Base-by-base conservation (phyloP, 2,888 invertebrate genomes). In the Amblyjoppa fuscipennis region DNA sequence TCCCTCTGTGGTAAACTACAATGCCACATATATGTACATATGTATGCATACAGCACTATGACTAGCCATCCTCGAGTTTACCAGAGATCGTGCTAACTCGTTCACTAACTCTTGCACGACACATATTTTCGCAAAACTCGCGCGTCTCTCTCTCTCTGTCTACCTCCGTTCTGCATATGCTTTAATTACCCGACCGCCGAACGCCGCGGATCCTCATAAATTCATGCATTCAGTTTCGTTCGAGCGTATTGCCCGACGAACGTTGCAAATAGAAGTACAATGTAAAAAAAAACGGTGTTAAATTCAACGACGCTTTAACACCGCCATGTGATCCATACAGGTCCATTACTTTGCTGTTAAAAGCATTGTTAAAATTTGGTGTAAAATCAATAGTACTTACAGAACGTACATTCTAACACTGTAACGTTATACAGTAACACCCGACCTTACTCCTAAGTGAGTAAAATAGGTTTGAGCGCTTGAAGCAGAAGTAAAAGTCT, bases 221-320 rank as follows among this genome's bases (percentile, higher is more conserved):
- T 80, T 83, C 69, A 71, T 83, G 34, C 61, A 64, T 80, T 79
- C 83, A 79, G 75, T 83, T 75, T 75, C 70, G 64, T 75, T 83
- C 66, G 64, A 61, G 64, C 75, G 38, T 51, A 28, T 59, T 11
- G 16, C 74, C 59, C 68, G 73, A 45, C 83, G 51, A 82, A 61
- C 51, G 49, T 49, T 56, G 78, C 16, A 28, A 41, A 53, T 73
- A 20, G 41, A 38, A 45, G 41, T 16, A 74, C 20, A 20, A 20
- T 20, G 20, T 20, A 20, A 20, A 20, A 20, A 20, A 20, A 20
- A 20, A 20, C 20, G 20, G 20, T 20, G 20, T 20, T 20, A 20
- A 20, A 20, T 20, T 20, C 20, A 20, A 20, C 20, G 20, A 20
- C 20, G 20, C 20, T 20, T 20, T 20, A 20, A 20, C 20, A 20